Conservation (phyloP, 2,888 invertebrate species). For the Ectobius pallidus region DNA sequence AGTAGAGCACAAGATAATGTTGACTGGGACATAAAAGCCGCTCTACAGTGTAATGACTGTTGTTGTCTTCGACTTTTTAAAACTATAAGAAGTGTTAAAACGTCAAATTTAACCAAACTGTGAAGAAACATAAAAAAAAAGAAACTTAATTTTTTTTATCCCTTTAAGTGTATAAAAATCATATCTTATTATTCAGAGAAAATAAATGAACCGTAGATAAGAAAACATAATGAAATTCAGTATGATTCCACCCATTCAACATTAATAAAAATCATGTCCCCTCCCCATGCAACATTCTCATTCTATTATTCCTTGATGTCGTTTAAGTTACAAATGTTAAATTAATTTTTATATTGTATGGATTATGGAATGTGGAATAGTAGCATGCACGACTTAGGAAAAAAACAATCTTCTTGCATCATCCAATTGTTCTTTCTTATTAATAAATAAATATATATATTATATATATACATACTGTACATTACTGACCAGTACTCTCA, state of each 20-base stretch:
- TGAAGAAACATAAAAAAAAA: conserved; percentile 12
- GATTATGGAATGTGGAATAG: conserved; percentile 29
- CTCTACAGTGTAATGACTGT: conserved; percentile 2
- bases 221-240: conserved; percentile 13
- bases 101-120: conserved; percentile 18
- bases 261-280: conserved; percentile 19
- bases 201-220: conserved; percentile 11
- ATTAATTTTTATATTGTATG: conserved; percentile 35
- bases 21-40: background rate
- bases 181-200: conserved; percentile 15
- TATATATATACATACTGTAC: conserved; percentile 34
- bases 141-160: background rate
- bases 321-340: conserved; percentile 30
- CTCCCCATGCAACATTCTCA: conserved; percentile 6
- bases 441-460: no score
- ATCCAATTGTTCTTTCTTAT: conserved; percentile 36
- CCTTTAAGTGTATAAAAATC: conserved; percentile 24
- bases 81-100: conserved; percentile 30
- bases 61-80: conserved; percentile 33
- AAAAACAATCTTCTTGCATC: conserved; percentile 28
- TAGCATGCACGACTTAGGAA: conserved; percentile 34
- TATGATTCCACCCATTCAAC: conserved; percentile 9
- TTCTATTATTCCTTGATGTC: conserved; percentile 30
- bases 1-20: conserved; percentile 12
- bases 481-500: conserved; percentile 23